Base-by-base conservation (phyloP, 2,888 invertebrate species). In the Buathra laborator region DNA sequence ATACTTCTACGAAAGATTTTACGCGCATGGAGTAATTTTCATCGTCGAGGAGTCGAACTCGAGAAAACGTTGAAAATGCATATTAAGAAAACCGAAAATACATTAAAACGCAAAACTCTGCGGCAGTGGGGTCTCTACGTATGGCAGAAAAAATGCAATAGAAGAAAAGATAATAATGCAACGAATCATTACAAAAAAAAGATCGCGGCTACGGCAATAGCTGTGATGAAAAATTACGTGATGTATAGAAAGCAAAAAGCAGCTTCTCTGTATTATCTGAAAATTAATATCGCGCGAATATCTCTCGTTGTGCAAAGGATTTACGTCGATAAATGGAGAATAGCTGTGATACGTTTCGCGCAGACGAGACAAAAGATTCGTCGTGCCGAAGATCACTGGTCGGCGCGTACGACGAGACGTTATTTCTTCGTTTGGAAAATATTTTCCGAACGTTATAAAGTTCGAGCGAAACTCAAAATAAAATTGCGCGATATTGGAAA, bases 281-380 rank as follows among this genome's bases (percentile, higher is more conserved):
- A 82, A 6, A 44, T 24, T 48, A 77, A 76, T 68, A 76, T 75
- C 0, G 14, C n/a, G 3, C 12, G 7, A 16, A 87, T 89, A 71
- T 68, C 72, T 44, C 16, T 29, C 9, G 46, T 48, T 24, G 29
- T 87, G 6, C 83, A 86, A 59, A 77, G 3, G 32, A 53, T 87
- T 2, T 84, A 86, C 24, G 59, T 90, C 14, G 81, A 85, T 46
- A 81, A 81, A 86, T 90, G 90, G 90, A 89, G 84, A 77, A 79
- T 77, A 12, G 82, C 82, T 10, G 81, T 88, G 46, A 84, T 83
- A n/a, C 12, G 44, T 48, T 4, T 66, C 5, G 29, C 83, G 1
- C 90, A 84, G 53, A 86, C 86, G 29, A 87, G 87, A 64, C 86
- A 83, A 66, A 88, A 83, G 78, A 67, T 86, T 24, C 75, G 68